Conservation (phyloP, 1,140 invertebrate genomes). For the Octopus bimaculoides region DNA sequence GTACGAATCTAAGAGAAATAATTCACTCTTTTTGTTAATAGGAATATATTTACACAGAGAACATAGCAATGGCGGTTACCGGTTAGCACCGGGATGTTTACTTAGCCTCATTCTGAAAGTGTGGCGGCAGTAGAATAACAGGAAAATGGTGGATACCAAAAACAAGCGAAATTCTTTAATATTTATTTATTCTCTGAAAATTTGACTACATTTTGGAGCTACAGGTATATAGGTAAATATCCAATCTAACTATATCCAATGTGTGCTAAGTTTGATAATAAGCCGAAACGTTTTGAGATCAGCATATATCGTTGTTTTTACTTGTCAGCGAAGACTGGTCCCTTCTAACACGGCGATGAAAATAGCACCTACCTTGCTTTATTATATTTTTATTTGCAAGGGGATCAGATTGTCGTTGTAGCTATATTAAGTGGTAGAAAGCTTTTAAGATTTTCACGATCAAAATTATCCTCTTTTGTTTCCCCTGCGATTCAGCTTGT, state of each 20-base stretch:
- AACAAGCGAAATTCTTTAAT: neutral
- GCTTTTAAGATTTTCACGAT: too few relatives aligned
- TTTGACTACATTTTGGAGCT: neutral
- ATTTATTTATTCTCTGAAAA: neutral
- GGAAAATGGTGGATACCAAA: neutral
- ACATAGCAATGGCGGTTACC: conserved; percentile 1
- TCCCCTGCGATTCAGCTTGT: too few relatives aligned
- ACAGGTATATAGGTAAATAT: neutral
- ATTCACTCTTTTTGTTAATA: neutral
- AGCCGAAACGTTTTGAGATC: neutral
- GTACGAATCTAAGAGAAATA: too few relatives aligned
- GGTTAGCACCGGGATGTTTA: conserved; percentile 5
- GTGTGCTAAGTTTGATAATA: neutral
- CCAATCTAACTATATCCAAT: neutral
- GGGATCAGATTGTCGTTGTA: too few relatives aligned
- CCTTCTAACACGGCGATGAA: too few relatives aligned
- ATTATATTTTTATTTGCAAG: too few relatives aligned
- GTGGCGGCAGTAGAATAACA: conserved; percentile 9
- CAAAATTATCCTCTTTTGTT: too few relatives aligned
- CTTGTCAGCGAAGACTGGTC: too few relatives aligned
- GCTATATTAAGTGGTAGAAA: too few relatives aligned
- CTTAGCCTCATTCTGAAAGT: neutral
- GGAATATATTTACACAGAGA: neutral
- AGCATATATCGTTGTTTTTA: neutral
- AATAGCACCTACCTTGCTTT: too few relatives aligned